Conservation (phyloP, 2,797 vertebrate species). For the Esox masquinongy region DNA sequence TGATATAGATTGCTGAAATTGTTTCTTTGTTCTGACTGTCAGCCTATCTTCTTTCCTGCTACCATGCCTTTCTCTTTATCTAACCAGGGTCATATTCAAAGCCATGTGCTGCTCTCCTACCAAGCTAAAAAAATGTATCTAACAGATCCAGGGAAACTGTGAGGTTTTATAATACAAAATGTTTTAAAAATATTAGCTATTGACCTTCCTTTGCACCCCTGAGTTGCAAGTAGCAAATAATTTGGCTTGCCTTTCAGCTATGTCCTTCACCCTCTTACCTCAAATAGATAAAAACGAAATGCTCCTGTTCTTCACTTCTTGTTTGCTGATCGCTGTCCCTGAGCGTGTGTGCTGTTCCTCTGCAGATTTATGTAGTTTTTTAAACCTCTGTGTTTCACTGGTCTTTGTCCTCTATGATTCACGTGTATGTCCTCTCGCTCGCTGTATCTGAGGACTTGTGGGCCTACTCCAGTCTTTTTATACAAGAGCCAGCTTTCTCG, state of each 20-base stretch:
- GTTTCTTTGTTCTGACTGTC: not conserved
- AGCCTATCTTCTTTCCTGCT: not conserved
- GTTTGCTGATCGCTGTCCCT: not conserved
- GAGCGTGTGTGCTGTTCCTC: not conserved
- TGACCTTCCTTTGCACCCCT: not conserved
- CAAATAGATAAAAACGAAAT: not conserved
- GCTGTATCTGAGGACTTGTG: constrained; percentile 38
- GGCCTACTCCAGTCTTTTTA: constrained; percentile 68
- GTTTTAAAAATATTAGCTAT: not conserved
- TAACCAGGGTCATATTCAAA: constrained; percentile 1
- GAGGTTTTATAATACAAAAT: no score
- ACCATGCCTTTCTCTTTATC: not conserved
- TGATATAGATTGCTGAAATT: not conserved
- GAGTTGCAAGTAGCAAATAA: not conserved
- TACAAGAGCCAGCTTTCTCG: constrained; percentile 72
- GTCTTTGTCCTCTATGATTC: constrained; percentile 41
- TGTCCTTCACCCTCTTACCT: not conserved
- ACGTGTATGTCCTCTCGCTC: constrained; percentile 38
- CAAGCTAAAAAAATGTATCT: not conserved
- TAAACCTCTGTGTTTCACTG: constrained; percentile 15
- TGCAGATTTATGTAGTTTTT: constrained; percentile 9
- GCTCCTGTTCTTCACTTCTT: not conserved
- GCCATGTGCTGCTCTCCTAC: constrained; percentile 1
- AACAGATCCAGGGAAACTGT: not conserved
- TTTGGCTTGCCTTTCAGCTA: not conserved